A percentile compares a stretch with the other conserved stretches of the same genome.
Conservation (phyloP, 2,113 vertebrate species). For the Macrotis lagotis region DNA sequence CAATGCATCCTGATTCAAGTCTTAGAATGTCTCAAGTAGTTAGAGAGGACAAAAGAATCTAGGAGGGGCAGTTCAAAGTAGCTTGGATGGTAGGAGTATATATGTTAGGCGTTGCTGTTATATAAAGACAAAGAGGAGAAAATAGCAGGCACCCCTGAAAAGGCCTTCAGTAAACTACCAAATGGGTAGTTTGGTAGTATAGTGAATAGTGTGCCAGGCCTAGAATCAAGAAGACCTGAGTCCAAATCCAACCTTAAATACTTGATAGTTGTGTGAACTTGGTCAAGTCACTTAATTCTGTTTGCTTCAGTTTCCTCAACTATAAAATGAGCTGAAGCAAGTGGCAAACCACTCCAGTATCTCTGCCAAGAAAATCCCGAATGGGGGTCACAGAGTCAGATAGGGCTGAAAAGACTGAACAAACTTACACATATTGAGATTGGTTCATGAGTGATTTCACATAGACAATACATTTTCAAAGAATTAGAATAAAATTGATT, state of each 20-base stretch:
- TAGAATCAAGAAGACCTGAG: not conserved
- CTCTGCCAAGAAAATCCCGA: too few relatives aligned
- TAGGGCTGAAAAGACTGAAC: too few relatives aligned
- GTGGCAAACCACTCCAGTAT: too few relatives aligned
- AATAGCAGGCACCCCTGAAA: not conserved
- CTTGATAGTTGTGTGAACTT: not conserved
- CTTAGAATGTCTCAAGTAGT: not conserved
- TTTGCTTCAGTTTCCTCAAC: too few relatives aligned
- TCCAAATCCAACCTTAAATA: not conserved
- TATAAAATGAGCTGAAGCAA: too few relatives aligned
- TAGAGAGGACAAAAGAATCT: not conserved
- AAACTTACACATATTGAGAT: not conserved
- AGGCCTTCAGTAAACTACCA: not conserved
- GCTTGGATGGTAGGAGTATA: not conserved
- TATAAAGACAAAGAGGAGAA: not conserved
- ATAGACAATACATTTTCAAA: not conserved
- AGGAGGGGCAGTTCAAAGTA: not conserved
- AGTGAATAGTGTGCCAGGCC: not conserved
- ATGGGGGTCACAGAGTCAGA: too few relatives aligned
- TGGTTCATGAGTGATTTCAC: not conserved
- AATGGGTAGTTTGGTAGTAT: not conserved
- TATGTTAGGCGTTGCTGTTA: not conserved
- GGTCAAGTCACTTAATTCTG: not conserved
- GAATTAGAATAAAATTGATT: not conserved
- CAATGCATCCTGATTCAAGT: not conserved